Base-by-base conservation (phyloP, 1,140 invertebrate genomes). In the Agraylea sexmaculata region DNA sequence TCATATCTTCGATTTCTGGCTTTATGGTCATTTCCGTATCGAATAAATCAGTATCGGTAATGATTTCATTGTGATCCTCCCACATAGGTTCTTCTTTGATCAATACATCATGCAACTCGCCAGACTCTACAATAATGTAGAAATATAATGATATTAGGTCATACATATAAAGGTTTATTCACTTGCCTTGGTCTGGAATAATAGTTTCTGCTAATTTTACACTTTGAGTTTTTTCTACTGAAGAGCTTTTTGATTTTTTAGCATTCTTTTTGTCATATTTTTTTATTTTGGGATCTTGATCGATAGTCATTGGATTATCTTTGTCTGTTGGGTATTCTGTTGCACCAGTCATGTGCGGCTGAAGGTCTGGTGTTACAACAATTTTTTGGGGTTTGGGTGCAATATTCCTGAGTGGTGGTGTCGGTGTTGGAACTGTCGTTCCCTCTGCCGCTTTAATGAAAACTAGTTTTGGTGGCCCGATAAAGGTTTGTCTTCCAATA, bases 71-170 rank as follows among this genome's bases (percentile, higher is more conserved):
- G 25, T 69, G 62, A 35, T 71, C 67, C 20, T 79, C 73, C 71
- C 79, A 75, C 47, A 79, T 75, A 12, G 80, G 80, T 51, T 83
- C 78, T 42, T 77, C 71, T 52, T 80, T 78, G 0, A 80, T 67
- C 37, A 71, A 49, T 4, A 75, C 52, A 37, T 75, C 71, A 34
- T 66, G 47, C 16, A 45, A 31, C 15, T 15, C 4, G 20, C 20
- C 11, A 18, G 13, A 15, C 20, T 34, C 16, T 11, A 7, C 15
- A 34, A 34, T 15, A 41, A 15, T 6, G 23, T 31, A 15, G 23
- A 21, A 16, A 30, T 37, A 27, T 12, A 27, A 31, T 34, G n/a
- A 18, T 38, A 13, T 17, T n/a, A 16, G 36, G 4, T 36, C 18
- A 32, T 43, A 43, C 38, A 38, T 41, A 41, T 41, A 17, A 21